Conservation (phyloP, 2,888 invertebrate species). For the Caenorhabditis plicata region DNA sequence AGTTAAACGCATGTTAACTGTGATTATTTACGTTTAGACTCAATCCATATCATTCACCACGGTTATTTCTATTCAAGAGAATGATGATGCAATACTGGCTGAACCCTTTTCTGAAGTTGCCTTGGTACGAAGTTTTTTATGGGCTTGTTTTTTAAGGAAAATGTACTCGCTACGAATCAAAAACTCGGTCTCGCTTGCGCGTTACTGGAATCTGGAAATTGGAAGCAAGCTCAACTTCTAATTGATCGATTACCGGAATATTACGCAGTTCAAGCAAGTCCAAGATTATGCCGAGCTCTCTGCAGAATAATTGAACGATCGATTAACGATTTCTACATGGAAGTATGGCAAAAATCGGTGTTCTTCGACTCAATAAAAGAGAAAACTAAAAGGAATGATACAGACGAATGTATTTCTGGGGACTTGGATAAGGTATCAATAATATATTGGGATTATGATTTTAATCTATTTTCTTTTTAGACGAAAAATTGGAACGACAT, state of each 20-base stretch:
- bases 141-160: conserved; percentile 25
- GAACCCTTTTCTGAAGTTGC: conserved; percentile 60
- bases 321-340: conserved; percentile 48
- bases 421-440: neutral
- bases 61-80: conserved; percentile 46
- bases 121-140: neutral
- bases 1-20: neutral
- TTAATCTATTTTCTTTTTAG: no score
- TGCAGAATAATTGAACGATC: conserved; percentile 48
- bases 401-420: neutral
- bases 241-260: conserved; percentile 79
- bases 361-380: conserved; percentile 12
- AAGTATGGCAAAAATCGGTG: conserved; percentile 15
- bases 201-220: conserved; percentile 82
- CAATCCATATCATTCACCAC: conserved; percentile 38
- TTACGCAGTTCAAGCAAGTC: conserved; percentile 58
- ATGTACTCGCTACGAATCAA: conserved; percentile 74
- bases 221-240: conserved; percentile 81
- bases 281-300: conserved; percentile 47
- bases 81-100: conserved; percentile 40
- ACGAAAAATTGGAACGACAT: conserved; percentile 53
- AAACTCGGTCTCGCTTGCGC: conserved; percentile 90
- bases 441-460: no score
- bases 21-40: no score
- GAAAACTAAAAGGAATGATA: no score